Evolutionary conservation across 2,888 invertebrate genomes (phyloP).

Genomic region (Parnassius smintheus): DNA sequence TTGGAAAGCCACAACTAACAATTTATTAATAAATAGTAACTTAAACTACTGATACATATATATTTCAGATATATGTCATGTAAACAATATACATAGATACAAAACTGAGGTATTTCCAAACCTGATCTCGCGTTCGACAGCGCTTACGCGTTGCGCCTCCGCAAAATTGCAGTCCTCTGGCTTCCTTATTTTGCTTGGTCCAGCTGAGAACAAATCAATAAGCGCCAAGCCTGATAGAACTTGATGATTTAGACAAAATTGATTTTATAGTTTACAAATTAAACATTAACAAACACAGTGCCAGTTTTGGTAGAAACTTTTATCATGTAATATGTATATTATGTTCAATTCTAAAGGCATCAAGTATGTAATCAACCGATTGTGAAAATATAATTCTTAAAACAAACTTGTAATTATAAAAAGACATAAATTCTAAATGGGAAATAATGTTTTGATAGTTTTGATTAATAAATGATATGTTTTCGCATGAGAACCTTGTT

Average conservation of each 20-base stretch:
- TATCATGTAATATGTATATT: too few species aligned
- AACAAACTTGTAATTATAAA: too few species aligned
- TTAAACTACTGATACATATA: constrained; percentile 13
- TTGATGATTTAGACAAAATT: constrained; percentile 5
- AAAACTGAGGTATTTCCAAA: constrained; percentile 55
- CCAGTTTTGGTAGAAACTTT: not conserved
- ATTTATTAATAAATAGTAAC: constrained; percentile 18
- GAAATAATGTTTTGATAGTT: not conserved
- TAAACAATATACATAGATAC: constrained; percentile 42
- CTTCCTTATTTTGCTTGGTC: constrained; percentile 60
- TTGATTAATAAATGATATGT: constrained; percentile 6
- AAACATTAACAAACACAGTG: not conserved
- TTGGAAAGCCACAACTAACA: constrained; percentile 24
- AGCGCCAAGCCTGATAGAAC: constrained; percentile 64
- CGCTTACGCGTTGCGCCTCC: constrained; percentile 52
- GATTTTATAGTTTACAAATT: not conserved
- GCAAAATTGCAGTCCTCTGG: constrained; percentile 43
- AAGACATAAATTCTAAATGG: too few species aligned
- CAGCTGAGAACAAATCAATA: constrained; percentile 72
- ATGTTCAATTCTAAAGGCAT: too few species aligned
- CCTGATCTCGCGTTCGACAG: constrained; percentile 60
- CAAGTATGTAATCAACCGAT: too few species aligned
- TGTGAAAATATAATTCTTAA: too few species aligned
- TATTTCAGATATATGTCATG: constrained; percentile 43
- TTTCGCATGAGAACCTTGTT: constrained; percentile 17